These are phyloP conservation scores for Neuroterus valhalla DNA, from an alignment of 1,140 invertebrate species.

Conservation along the genomic window DNA sequence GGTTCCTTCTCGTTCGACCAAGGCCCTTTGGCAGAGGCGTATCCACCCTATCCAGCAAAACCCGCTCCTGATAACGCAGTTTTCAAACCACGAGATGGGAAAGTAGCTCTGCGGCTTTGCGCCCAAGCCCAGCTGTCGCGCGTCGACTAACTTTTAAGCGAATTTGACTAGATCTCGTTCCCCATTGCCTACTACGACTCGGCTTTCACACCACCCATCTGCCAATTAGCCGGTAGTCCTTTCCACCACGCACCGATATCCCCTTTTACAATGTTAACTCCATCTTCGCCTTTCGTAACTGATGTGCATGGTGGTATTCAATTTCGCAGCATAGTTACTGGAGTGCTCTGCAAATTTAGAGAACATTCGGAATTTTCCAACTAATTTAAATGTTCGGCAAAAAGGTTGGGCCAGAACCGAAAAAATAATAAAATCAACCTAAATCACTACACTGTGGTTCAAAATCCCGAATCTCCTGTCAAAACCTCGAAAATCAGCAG, in stretches of 20 bases:
- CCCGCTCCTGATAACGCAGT: constrained; percentile 56
- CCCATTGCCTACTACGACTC: constrained; percentile 41
- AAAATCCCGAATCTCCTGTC: too few relatives aligned
- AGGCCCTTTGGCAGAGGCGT: background rate
- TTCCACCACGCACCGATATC: constrained; percentile 1
- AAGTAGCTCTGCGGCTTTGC: constrained; percentile 62
- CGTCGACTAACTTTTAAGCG: constrained; percentile 60
- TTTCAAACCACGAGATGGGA: constrained; percentile 60
- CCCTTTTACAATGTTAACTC: constrained; percentile 13
- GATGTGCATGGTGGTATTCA: too few relatives aligned
- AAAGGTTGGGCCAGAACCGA: too few relatives aligned
- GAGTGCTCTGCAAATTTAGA: too few relatives aligned
- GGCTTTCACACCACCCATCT: constrained; percentile 33
- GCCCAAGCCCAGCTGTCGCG: constrained; percentile 19
- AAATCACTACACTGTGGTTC: too few relatives aligned
- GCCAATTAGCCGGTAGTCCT: constrained; percentile 46
- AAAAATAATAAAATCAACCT: too few relatives aligned
- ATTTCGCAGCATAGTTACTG: too few relatives aligned
- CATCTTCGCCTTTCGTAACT: background rate
- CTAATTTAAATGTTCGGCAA: background rate
- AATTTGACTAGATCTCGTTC: constrained; percentile 63
- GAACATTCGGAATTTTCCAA: background rate
- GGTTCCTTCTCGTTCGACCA: constrained; percentile 39
- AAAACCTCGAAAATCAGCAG: too few relatives aligned
- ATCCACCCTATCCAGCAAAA: background rate